A percentile compares a stretch with the other conserved stretches of the same genome.
Evolutionary conservation across 2,888 invertebrate genomes (phyloP).

Genomic region (Parnassius glacialis): DNA sequence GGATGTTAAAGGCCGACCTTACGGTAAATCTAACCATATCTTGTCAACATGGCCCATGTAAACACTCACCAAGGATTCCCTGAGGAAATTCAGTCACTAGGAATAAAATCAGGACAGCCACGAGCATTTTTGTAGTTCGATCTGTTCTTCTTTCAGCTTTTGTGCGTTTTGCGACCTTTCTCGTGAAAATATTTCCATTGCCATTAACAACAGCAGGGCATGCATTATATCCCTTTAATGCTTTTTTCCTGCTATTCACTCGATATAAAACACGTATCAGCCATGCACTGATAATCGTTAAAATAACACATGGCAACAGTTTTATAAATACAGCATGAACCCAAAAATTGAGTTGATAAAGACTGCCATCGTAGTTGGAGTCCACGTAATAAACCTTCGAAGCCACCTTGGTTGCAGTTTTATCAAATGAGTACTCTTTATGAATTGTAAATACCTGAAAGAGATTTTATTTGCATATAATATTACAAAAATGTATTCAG

Average conservation of each 20-base stretch:
- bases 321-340: constrained; percentile 90
- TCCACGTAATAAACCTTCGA: constrained; percentile 73
- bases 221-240: constrained; percentile 75
- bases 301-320: constrained; percentile 87
- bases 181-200: constrained; percentile 64
- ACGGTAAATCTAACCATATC: too few relatives aligned
- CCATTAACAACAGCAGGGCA: constrained; percentile 61
- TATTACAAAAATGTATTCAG: too few relatives aligned
- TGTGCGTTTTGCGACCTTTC: constrained; percentile 64
- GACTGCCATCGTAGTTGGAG: constrained; percentile 79
- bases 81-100: constrained; percentile 95
- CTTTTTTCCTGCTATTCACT: constrained; percentile 84
- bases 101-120: constrained; percentile 92
- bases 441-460: constrained; percentile 74
- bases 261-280: constrained; percentile 86
- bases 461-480: constrained; percentile 2
- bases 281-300: constrained; percentile 88
- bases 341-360: constrained; percentile 89
- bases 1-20: background rate
- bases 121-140: constrained; percentile 93
- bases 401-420: constrained; percentile 41
- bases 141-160: constrained; percentile 80
- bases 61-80: constrained; percentile 82
- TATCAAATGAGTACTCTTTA: constrained; percentile 47
- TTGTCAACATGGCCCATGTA: too few relatives aligned